Percentiles rank a stretch among this genome's conserved stretches.
Conservation (phyloP, 2,113 vertebrate genomes). For the Melierax canorus region DNA sequence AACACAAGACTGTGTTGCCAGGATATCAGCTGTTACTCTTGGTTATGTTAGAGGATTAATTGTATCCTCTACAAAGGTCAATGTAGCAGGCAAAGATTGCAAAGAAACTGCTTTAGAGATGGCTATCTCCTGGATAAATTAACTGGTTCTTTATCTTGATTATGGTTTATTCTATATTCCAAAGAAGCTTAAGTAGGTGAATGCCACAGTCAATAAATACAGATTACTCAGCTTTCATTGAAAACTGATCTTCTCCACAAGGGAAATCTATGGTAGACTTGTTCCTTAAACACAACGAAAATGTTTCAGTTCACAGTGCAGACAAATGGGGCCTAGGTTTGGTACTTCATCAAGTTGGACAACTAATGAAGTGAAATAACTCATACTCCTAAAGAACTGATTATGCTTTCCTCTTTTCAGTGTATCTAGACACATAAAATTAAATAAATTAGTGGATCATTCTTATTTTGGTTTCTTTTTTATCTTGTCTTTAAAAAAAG, state of each 20-base stretch:
- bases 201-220: conserved; percentile 40
- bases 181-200: conserved; percentile 40
- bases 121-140: conserved; percentile 51
- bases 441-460: neutral
- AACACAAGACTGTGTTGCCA: neutral
- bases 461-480: neutral
- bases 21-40: neutral
- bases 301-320: conserved; percentile 11
- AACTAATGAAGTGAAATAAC: neutral
- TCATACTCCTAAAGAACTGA: neutral
- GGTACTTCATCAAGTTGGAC: neutral
- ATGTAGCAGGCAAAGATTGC: neutral
- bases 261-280: conserved; percentile 33
- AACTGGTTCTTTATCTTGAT: conserved; percentile 51
- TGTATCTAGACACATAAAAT: neutral
- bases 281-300: conserved; percentile 3
- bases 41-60: conserved; percentile 29
- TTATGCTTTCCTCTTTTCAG: neutral
- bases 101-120: conserved; percentile 25
- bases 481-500: neutral
- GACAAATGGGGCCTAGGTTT: neutral
- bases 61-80: conserved; percentile 48
- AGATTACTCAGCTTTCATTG: conserved; percentile 39
- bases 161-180: conserved; percentile 38
- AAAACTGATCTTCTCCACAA: conserved; percentile 29